Evolutionary conservation across 64 coral and sea anemone species (phyloP).

Genomic region (Stylophora pistillata): DNA sequence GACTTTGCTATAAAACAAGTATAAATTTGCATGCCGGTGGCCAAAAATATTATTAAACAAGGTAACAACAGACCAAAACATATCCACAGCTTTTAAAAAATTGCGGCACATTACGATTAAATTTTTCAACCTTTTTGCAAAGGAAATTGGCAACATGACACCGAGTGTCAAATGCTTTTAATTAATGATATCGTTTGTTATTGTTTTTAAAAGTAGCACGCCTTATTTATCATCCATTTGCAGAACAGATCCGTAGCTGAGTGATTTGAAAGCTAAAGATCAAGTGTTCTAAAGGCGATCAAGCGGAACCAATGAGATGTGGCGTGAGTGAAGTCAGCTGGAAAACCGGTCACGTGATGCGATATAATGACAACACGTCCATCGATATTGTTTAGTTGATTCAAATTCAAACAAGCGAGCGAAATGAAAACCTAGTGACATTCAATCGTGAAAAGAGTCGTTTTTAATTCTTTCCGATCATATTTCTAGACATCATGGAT

Average conservation of each 20-base stretch:
- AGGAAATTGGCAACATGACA: conserved; percentile 7
- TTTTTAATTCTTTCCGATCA: background rate
- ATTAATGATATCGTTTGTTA: conserved; percentile 19
- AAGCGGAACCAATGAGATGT: conserved; percentile 14
- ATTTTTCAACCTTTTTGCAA: background rate
- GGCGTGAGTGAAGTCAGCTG: conserved; percentile 32
- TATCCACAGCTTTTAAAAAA: background rate
- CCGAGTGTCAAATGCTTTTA: conserved; percentile 11
- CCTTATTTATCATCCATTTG: background rate
- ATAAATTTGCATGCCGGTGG: background rate
- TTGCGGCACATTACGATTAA: background rate
- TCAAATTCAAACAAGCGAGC: conserved; percentile 1
- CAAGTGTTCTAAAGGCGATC: background rate
- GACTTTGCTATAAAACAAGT: background rate
- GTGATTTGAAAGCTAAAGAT: background rate
- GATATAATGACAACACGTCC: background rate
- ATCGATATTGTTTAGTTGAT: conserved; percentile 5
- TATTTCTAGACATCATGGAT: conserved; percentile 53
- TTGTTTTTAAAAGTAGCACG: background rate
- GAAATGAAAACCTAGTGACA: background rate
- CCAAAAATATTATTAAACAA: background rate
- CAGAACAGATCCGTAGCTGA: conserved; percentile 5
- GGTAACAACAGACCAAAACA: background rate
- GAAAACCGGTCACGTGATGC: background rate
- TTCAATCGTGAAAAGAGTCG: background rate